phyloP scores from a whole-genome alignment of 2,888 invertebrate genomes.

The Pseudeuparius sepicola region DNA sequence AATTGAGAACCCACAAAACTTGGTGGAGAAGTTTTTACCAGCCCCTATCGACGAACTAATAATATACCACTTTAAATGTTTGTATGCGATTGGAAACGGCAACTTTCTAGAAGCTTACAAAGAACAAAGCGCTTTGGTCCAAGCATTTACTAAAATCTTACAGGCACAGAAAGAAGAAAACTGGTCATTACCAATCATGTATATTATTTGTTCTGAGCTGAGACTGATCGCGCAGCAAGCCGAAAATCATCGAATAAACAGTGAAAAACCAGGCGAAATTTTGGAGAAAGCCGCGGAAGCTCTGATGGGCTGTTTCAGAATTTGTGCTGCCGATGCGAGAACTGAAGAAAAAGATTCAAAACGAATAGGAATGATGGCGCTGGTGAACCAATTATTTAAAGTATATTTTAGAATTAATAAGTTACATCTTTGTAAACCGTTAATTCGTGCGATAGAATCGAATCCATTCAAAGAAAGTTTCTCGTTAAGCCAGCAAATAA shows the following conservation, averaged over 20 bases:
- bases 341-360: conserved; percentile 87
- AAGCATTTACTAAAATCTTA: conserved; percentile 69
- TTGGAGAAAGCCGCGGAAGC: conserved; percentile 91
- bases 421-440: conserved; percentile 81
- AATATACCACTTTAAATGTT: conserved; percentile 60
- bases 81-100: conserved; percentile 41
- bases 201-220: conserved; percentile 79
- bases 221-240: conserved; percentile 67
- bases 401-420: conserved; percentile 75
- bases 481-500: conserved; percentile 86
- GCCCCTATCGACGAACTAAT: conserved; percentile 69
- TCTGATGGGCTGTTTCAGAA: conserved; percentile 85
- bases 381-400: conserved; percentile 96
- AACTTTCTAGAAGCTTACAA: conserved; percentile 63
- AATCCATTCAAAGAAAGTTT: conserved; percentile 83
- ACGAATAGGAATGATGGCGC: conserved; percentile 87
- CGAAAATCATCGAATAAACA: conserved; percentile 48
- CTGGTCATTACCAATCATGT: conserved; percentile 94
- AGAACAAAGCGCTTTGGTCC: conserved; percentile 67
- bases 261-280: conserved; percentile 56
- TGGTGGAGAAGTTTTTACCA: conserved; percentile 59
- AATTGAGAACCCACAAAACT: conserved; percentile 57
- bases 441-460: conserved; percentile 93
- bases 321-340: conserved; percentile 90
- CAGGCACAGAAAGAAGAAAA: conserved; percentile 89